A percentile compares a stretch with the other conserved stretches of the same genome.
These are phyloP conservation scores for Napeogenes sylphis DNA, from an alignment of 2,888 invertebrate species.

Conservation along the genomic window DNA sequence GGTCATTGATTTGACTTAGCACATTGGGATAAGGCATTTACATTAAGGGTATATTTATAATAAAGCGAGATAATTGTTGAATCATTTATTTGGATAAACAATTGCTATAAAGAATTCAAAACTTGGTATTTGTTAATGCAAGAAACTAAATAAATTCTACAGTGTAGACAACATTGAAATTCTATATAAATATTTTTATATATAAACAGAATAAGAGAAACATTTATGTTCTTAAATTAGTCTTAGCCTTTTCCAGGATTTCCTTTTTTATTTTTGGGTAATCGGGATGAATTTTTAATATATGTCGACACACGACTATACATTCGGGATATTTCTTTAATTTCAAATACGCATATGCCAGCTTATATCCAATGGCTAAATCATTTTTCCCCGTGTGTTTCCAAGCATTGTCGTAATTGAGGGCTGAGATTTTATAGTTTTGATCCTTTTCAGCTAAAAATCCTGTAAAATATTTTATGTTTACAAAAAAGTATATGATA, in stretches of 20 bases:
- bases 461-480: slow-evolving; percentile 70
- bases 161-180: not conserved
- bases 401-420: slow-evolving; percentile 92
- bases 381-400: slow-evolving; percentile 87
- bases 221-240: slow-evolving; percentile 81
- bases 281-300: slow-evolving; percentile 88
- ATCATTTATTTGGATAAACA: no score
- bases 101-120: no score
- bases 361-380: slow-evolving; percentile 92
- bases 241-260: slow-evolving; percentile 92
- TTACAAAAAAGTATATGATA: not conserved
- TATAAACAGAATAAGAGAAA: not conserved
- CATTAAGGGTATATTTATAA: no score
- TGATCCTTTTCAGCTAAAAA: slow-evolving; percentile 95
- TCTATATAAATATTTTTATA: not conserved
- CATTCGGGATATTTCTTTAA: slow-evolving; percentile 92
- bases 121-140: no score
- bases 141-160: no score
- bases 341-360: slow-evolving; percentile 94
- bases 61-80: no score
- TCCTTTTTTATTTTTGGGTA: slow-evolving; percentile 95
- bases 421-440: slow-evolving; percentile 89
- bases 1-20: no score
- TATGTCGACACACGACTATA: slow-evolving; percentile 90
- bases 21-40: no score